Evolutionary conservation across 2,888 invertebrate genomes (phyloP).

Genomic region (Apamea crenata): DNA sequence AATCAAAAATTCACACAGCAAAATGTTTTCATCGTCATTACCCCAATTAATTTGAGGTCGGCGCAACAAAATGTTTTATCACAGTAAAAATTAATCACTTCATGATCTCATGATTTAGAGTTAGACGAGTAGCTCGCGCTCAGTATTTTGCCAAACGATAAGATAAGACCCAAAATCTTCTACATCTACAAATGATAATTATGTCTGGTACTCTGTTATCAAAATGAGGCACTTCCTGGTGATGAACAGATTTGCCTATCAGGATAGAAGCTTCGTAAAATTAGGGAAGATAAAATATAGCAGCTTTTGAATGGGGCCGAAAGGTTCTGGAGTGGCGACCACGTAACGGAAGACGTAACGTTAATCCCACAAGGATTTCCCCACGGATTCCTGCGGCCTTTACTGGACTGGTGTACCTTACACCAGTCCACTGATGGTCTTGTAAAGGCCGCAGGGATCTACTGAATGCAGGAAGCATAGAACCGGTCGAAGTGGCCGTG

Average conservation of each 20-base stretch:
- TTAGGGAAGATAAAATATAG: background rate
- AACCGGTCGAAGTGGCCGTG: too few relatives aligned
- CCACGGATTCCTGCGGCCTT: too few relatives aligned
- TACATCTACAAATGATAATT: background rate
- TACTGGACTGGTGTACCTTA: too few relatives aligned
- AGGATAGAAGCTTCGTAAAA: background rate
- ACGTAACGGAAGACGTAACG: too few relatives aligned
- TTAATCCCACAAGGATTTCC: too few relatives aligned
- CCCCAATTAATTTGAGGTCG: too few relatives aligned
- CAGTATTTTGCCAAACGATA: conserved; percentile 25
- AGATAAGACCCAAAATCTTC: conserved; percentile 10
- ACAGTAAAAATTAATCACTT: background rate
- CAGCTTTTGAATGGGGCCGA: background rate
- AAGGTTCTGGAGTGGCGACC: too few relatives aligned
- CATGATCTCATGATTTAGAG: background rate
- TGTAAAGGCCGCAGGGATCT: too few relatives aligned
- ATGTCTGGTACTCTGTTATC: background rate
- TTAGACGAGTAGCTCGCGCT: background rate
- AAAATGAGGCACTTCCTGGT: background rate
- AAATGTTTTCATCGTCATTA: background rate
- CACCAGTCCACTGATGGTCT: too few relatives aligned
- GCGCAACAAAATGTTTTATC: background rate
- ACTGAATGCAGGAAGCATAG: too few relatives aligned
- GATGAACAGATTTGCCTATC: background rate
- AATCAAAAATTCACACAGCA: background rate